These are phyloP conservation scores for Alcedo atthis DNA, from an alignment of 2,797 vertebrate species.

Conservation along the genomic window DNA sequence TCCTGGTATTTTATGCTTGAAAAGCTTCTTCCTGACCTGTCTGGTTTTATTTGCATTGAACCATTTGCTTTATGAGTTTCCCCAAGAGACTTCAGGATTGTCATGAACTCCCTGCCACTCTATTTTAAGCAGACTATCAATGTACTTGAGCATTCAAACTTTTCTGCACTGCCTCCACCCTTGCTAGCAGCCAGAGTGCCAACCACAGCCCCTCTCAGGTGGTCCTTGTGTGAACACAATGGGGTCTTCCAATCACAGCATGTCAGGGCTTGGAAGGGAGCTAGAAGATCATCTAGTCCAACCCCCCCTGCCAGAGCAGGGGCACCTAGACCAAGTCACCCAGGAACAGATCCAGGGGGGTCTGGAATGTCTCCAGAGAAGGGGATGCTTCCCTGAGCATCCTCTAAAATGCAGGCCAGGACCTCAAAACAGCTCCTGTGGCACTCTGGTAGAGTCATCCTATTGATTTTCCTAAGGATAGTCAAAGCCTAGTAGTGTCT, in stretches of 20 bases:
- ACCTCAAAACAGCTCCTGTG: neutral
- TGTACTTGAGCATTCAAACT: neutral
- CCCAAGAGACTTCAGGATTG: neutral
- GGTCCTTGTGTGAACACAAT: neutral
- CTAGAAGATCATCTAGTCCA: no score
- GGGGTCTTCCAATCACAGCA: no score
- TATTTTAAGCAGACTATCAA: neutral
- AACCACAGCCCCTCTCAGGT: neutral
- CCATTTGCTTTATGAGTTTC: neutral
- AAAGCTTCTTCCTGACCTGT: neutral
- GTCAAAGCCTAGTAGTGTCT: neutral
- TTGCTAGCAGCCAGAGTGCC: neutral
- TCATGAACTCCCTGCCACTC: neutral
- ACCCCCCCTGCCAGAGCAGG: no score
- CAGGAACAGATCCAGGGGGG: no score
- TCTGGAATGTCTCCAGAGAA: no score
- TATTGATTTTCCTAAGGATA: neutral
- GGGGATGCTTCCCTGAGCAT: neutral
- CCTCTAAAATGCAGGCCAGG: neutral
- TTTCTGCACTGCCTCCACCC: neutral
- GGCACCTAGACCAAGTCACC: no score
- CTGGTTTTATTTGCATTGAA: conserved; percentile 1
- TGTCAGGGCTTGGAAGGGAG: no score
- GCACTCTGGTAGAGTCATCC: neutral
- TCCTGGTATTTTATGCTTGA: neutral